Percentiles rank a stretch among this genome's conserved stretches.
These are phyloP conservation scores for Cydia amplana DNA, from an alignment of 1,140 invertebrate genomes.

Conservation along the genomic window DNA sequence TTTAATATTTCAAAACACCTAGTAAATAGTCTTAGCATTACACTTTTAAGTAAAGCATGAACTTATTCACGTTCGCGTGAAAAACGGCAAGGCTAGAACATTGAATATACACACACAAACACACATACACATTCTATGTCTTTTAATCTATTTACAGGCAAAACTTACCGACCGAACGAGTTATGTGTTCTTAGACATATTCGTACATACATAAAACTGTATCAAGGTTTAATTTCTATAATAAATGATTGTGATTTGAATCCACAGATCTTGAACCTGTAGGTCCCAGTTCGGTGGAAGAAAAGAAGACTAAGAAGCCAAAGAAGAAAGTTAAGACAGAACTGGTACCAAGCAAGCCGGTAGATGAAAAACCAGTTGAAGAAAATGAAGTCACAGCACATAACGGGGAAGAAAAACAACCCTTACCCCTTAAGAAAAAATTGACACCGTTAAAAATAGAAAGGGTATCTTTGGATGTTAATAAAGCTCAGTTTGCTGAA, in stretches of 20 bases:
- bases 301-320: conserved; percentile 34
- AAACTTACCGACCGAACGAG: too few relatives aligned
- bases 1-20: too few relatives aligned
- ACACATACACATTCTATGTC: too few relatives aligned
- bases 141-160: too few relatives aligned
- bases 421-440: conserved; percentile 69
- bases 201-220: not conserved
- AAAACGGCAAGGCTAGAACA: too few relatives aligned
- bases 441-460: conserved; percentile 58
- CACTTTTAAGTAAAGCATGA: too few relatives aligned
- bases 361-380: not conserved
- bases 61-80: too few relatives aligned
- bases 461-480: conserved; percentile 63
- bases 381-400: not conserved
- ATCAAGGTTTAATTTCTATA: not conserved
- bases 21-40: too few relatives aligned
- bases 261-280: conserved; percentile 21
- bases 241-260: not conserved
- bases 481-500: conserved; percentile 70
- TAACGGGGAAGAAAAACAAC: not conserved
- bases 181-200: too few relatives aligned
- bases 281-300: not conserved
- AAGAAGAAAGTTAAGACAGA: conserved; percentile 49
- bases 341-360: conserved; percentile 46
- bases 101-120: too few relatives aligned